These are phyloP conservation scores for Leptobrachium ailaonicum DNA, from an alignment of 2,113 vertebrate genomes.

Conservation along the genomic window DNA sequence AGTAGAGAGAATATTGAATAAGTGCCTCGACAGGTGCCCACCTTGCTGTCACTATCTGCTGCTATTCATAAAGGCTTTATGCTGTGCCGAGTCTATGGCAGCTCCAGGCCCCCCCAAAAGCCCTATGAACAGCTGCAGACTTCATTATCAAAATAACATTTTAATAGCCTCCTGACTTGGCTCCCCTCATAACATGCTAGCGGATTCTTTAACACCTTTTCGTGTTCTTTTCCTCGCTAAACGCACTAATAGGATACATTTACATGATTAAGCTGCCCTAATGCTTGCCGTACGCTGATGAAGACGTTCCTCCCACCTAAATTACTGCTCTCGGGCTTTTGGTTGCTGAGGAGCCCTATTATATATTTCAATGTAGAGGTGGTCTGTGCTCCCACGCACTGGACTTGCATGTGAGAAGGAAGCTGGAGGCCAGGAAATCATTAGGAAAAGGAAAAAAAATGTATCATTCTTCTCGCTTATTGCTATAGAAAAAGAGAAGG, in stretches of 20 bases:
- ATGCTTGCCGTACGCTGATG: constrained; percentile 55
- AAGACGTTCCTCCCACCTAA: constrained; percentile 55
- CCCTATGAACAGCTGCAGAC: constrained; percentile 78
- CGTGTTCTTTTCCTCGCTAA: constrained; percentile 50
- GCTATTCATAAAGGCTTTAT: constrained; percentile 15
- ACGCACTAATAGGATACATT: constrained; percentile 70
- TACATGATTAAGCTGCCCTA: constrained; percentile 64
- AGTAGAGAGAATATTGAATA: no score
- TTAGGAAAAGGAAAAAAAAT: constrained; percentile 1
- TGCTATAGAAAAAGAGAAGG: constrained; percentile 6
- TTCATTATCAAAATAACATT: constrained; percentile 85
- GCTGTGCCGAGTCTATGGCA: constrained; percentile 55
- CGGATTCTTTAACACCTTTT: constrained; percentile 70
- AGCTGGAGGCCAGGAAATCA: constrained; percentile 53
- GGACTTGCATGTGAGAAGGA: constrained; percentile 50
- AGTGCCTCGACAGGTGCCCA: no score
- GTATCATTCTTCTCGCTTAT: constrained; percentile 50
- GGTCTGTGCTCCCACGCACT: constrained; percentile 56
- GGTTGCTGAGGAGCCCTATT: constrained; percentile 57
- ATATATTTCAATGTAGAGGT: constrained; percentile 48
- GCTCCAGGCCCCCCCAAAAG: constrained; percentile 58
- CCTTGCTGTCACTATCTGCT: no score
- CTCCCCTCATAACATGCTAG: constrained; percentile 72
- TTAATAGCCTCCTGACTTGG: constrained; percentile 80
- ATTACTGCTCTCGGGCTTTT: constrained; percentile 48